These are phyloP conservation scores for Nilaparvata lugens DNA, from an alignment of 1,140 invertebrate genomes.

Conservation along the genomic window DNA sequence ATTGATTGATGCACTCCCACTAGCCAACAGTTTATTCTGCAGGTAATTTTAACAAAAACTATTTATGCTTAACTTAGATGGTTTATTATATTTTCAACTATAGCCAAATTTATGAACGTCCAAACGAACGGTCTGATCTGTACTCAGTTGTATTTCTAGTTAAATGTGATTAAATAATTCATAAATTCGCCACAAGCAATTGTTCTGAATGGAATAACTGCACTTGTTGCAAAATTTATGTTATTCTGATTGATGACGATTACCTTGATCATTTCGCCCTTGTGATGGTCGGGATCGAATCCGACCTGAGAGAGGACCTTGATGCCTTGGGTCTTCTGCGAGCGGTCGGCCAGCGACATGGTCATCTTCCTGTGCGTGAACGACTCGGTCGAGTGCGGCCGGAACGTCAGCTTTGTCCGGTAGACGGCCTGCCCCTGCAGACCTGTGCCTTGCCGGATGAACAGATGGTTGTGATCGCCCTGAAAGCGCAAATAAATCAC, in stretches of 20 bases:
- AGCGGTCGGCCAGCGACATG: slow-evolving; percentile 90
- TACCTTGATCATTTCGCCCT: slow-evolving; percentile 83
- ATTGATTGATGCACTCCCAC: no score
- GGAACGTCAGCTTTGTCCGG: slow-evolving; percentile 90
- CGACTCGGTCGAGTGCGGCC: slow-evolving; percentile 95
- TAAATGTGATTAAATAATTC: no score
- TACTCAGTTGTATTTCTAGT: no score
- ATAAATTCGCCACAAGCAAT: no score
- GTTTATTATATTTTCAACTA: no score
- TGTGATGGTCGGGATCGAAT: slow-evolving; percentile 85
- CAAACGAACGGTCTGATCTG: no score
- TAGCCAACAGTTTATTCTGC: no score
- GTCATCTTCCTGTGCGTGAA: slow-evolving; percentile 99
- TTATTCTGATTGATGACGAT: neutral
- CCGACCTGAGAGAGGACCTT: slow-evolving; percentile 93
- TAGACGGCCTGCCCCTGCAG: slow-evolving; percentile 96
- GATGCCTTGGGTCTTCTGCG: slow-evolving; percentile 92
- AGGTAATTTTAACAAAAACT: no score
- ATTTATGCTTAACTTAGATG: no score
- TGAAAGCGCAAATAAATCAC: slow-evolving; percentile 34
- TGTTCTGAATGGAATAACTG: no score
- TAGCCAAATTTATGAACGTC: no score
- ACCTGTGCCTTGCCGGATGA: slow-evolving; percentile 94
- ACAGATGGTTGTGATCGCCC: slow-evolving; percentile 90
- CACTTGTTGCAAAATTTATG: no score